phyloP scores from a whole-genome alignment of 2,797 vertebrate genomes.

The Cyclopterus lumpus region DNA sequence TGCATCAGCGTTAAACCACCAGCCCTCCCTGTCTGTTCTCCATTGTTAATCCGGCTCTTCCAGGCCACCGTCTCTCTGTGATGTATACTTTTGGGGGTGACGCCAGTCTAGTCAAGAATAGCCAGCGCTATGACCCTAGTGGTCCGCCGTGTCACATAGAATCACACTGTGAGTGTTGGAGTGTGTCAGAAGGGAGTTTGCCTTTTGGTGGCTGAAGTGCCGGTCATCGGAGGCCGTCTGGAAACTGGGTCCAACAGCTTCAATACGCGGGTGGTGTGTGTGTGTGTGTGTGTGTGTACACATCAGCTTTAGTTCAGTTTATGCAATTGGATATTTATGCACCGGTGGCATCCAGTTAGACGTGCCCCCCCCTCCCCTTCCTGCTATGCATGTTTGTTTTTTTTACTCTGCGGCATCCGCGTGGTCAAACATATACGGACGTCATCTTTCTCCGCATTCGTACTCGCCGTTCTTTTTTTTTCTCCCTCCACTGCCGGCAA shows the following conservation, averaged over 20 bases:
- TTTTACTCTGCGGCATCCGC: slow-evolving; percentile 20
- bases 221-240: slow-evolving; percentile 33
- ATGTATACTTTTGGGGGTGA: slow-evolving; percentile 27
- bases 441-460: slow-evolving; percentile 36
- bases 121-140: slow-evolving; percentile 17
- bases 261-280: background rate
- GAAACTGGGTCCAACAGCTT: slow-evolving; percentile 29
- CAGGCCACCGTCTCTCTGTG: slow-evolving; percentile 15
- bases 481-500: background rate
- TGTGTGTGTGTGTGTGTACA: slow-evolving; percentile 2
- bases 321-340: slow-evolving; percentile 42
- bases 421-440: slow-evolving; percentile 38
- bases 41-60: slow-evolving; percentile 12
- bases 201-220: slow-evolving; percentile 26
- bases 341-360: slow-evolving; percentile 37
- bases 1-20: slow-evolving; percentile 43
- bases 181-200: slow-evolving; percentile 37
- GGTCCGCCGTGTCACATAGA: slow-evolving; percentile 14
- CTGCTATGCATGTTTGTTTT: slow-evolving; percentile 39
- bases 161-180: slow-evolving; percentile 34
- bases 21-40: background rate
- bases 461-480: slow-evolving; percentile 6
- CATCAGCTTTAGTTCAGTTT: slow-evolving; percentile 46
- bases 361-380: too few relatives aligned
- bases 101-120: slow-evolving; percentile 41